Conservation (phyloP, 2,113 vertebrate species). For the Neopipo cinnamomea region DNA sequence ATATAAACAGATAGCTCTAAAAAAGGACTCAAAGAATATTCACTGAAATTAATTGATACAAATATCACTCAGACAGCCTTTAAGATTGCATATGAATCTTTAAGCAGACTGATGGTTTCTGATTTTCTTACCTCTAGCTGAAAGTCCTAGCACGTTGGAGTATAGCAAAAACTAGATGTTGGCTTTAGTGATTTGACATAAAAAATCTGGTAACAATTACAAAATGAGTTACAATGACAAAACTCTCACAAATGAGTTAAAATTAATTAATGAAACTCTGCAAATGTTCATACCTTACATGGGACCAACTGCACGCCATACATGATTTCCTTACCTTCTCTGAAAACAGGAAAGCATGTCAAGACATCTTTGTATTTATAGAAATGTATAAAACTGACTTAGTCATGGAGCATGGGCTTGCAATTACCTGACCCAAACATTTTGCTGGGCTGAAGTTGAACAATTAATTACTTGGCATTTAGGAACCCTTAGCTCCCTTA, state of each 20-base stretch:
- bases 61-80: background rate
- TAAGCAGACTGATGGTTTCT: background rate
- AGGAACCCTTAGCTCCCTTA: background rate
- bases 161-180: conserved; percentile 44
- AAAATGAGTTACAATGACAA: background rate
- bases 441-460: background rate
- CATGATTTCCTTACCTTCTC: background rate
- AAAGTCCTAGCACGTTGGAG: conserved; percentile 35
- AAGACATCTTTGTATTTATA: background rate
- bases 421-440: background rate
- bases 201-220: conserved; percentile 18
- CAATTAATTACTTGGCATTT: background rate
- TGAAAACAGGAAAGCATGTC: background rate
- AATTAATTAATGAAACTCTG: conserved; percentile 47
- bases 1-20: background rate
- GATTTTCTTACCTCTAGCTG: background rate
- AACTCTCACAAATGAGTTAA: background rate
- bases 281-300: background rate
- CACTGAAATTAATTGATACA: background rate
- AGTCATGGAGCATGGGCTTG: background rate
- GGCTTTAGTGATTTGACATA: conserved; percentile 7
- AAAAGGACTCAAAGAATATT: background rate
- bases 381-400: background rate
- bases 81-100: background rate
- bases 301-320: background rate